phyloP scores from a whole-genome alignment of 2,888 invertebrate species.

The Thelaira solivaga region DNA sequence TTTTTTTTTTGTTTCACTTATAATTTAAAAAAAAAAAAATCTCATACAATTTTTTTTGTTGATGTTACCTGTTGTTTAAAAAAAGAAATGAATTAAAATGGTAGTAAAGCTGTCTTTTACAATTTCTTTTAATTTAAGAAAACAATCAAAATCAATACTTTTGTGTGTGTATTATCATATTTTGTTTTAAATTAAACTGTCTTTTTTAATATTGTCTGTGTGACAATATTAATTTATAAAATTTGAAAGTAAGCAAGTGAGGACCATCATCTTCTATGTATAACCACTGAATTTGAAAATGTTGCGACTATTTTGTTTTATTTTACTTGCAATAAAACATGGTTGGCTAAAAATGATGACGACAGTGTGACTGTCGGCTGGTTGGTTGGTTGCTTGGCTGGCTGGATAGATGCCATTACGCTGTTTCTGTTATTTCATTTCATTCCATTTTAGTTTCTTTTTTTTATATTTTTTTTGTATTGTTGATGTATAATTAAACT shows the following conservation, averaged over 20 bases:
- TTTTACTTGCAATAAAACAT: conserved; percentile 6
- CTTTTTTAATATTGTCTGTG: conserved; percentile 17
- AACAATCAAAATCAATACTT: not conserved
- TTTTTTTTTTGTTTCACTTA: not conserved
- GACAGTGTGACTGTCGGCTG: conserved; percentile 2
- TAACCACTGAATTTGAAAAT: conserved; percentile 58
- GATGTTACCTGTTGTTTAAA: conserved; percentile 22
- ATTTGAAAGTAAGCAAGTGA: conserved; percentile 42
- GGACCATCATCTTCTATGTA: conserved; percentile 37
- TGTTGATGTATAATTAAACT: conserved; percentile 28
- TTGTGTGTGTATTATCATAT: too few species aligned
- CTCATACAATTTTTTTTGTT: not conserved
- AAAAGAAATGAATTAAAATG: not conserved
- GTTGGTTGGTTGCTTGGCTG: conserved; percentile 24
- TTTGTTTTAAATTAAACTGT: not conserved
- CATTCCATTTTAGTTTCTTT: conserved; percentile 9
- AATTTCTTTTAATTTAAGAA: not conserved
- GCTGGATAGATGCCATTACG: conserved; percentile 46
- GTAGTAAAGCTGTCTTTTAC: not conserved
- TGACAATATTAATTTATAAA: conserved; percentile 8
- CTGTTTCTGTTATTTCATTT: conserved; percentile 48
- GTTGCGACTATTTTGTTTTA: conserved; percentile 47
- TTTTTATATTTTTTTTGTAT: conserved; percentile 29
- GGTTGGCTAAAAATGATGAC: conserved; percentile 8
- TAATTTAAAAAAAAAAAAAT: too few species aligned